Base-by-base conservation (phyloP, 2,113 vertebrate genomes). In the Notechis scutatus region DNA sequence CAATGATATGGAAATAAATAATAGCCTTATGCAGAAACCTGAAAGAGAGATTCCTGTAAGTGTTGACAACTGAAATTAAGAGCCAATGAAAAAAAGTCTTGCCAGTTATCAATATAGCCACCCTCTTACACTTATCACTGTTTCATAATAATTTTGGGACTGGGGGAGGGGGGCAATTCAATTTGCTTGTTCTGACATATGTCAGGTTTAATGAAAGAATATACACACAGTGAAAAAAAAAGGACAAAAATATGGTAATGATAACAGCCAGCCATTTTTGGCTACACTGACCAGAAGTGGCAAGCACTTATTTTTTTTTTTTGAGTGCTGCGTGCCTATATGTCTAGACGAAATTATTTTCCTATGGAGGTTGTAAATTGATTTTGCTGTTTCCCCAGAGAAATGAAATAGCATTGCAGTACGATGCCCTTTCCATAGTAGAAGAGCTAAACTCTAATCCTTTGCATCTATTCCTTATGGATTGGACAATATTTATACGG, bases 271-370 rank as follows among this genome's bases (percentile, higher is more conserved):
- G 59, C 42, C 88, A 50, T 54, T 93, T 93, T 86, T 86, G 92
- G 74, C 92, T 93, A n/a, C 85, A 34, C 47, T 61, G 74, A 90
- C 21, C 55, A 61, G 56, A 90, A 93, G 42, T 26, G 15, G 87
- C 64, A 29, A 90, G 57, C 29, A 42, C 24, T 92, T 89, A 42
- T 42, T 42, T 42, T 42, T 2, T 42, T 42, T 42, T 42, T 59
- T 89, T 86, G 69, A 90, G 88, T 29, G 42, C 26, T 85, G 6
- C 20, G 3, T 57, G 54, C 39, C 52, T 92, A 54, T 24, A 57
- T 92, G 88, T 92, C 64, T 81, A 90, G 88, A 90, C 92, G 39
- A 56, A 85, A 81, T 85, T 52, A 59, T 85, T 93, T 93, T 85
- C 55, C 45, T 85, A 85, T 61, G 47, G 52, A 88, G 50, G 42